Evolutionary conservation across 2,113 vertebrate genomes (phyloP), one percentile per base, ranked within the genome.

Genomic region (Brienomyrus brachyistius): DNA sequence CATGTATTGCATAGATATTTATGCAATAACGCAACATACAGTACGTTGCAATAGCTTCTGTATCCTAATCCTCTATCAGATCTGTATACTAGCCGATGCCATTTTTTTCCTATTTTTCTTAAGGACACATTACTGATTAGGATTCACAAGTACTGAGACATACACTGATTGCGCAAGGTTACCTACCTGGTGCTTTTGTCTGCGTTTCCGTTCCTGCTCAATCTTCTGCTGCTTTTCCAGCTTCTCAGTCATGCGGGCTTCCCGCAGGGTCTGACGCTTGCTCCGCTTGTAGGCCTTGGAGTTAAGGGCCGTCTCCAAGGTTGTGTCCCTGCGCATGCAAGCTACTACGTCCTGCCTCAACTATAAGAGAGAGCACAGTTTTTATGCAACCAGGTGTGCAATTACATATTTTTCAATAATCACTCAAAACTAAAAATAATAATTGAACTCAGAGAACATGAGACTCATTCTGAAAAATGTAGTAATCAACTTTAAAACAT

Each of bases 171-270:
- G 8, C 4, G 52, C n/a, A 35, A n/a, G 86, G 31, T 31, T 23
- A 35, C n/a, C 45, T 21, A 99, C 98, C 98, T 99, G 98, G 91
- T 99, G 98, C 90, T 99, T 99, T 94, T 99, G 98, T n/a, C 98
- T 93, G 2, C 98, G 97, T 82, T 99, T 99, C 91, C 98, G 97
- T 91, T 99, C 98, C 91, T 99, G 98, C 66, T 99, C 98, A 0
- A 99, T 98, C 95, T 99, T 99, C 95, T 99, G 98, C 93, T 99
- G 98, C 89, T 99, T 99, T 94, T 99, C 98, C 90, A 99, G 96
- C 77, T 99, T 99, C 94, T 99, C 98, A 0, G 98, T 99, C 98
- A 99, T 99, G 66, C 98, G 97, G 0, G 98, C 98, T 92, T 99
- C 98, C 45, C 98, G 93, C 91, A 99, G 94, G 0, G 98, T 99